Evolutionary conservation across 2,113 vertebrate genomes (phyloP).

Genomic region (Motacilla alba): DNA sequence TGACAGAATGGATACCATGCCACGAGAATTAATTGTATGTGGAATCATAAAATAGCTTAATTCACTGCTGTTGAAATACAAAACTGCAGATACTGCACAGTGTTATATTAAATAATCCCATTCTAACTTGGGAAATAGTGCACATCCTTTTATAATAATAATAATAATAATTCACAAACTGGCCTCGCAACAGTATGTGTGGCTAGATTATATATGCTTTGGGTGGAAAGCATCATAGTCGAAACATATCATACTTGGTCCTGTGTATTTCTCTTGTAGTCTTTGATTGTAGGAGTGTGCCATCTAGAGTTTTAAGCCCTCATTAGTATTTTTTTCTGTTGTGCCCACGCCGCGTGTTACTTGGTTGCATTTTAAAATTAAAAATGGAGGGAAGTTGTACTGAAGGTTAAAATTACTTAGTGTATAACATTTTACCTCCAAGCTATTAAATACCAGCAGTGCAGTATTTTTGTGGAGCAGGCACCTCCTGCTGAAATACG

Average conservation of each 20-base stretch:
- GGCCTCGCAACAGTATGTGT: not conserved
- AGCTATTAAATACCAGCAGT: not conserved
- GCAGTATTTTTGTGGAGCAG: not conserved
- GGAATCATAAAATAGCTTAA: not conserved
- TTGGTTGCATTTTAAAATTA: not conserved
- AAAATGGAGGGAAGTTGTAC: not conserved
- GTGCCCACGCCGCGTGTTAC: not conserved
- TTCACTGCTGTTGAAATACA: not conserved
- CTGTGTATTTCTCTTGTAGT: not conserved
- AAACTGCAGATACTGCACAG: not conserved
- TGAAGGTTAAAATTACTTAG: not conserved
- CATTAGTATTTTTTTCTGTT: not conserved
- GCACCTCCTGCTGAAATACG: not conserved
- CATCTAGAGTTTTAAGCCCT: slow-evolving; percentile 60
- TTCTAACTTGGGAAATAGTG: not conserved
- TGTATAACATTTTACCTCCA: not conserved
- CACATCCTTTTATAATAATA: not conserved
- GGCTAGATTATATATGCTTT: not conserved
- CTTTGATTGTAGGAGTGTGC: slow-evolving; percentile 45
- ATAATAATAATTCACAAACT: not conserved
- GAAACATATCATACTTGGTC: not conserved
- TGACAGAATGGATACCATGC: not conserved
- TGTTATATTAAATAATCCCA: not conserved
- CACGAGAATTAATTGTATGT: not conserved
- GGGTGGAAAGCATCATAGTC: not conserved